Conservation (phyloP, 2,113 vertebrate genomes). For the Phalacrocorax pelagicus region DNA sequence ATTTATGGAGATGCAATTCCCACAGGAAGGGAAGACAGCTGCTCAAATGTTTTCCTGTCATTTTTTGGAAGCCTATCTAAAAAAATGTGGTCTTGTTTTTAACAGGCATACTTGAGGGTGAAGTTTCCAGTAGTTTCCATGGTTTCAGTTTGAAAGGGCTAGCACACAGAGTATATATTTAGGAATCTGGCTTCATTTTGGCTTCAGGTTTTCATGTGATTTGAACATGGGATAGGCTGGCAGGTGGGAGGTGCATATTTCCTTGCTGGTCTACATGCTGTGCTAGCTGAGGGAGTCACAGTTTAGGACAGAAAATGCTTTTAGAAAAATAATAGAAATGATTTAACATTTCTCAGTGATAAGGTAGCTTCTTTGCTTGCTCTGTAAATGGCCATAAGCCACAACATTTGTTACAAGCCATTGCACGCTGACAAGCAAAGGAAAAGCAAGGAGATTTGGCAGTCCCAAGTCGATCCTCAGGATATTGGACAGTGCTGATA, state of each 20-base stretch:
- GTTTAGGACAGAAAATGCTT: neutral
- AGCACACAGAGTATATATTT: neutral
- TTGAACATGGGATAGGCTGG: neutral
- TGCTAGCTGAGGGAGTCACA: neutral
- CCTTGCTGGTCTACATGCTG: neutral
- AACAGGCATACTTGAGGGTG: neutral
- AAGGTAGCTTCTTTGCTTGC: neutral
- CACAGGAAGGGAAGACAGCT: neutral
- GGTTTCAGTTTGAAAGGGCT: neutral
- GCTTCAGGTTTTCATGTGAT: neutral
- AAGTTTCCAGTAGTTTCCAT: constrained; percentile 1
- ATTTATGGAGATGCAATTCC: neutral
- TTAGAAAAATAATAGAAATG: neutral
- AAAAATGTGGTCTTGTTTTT: neutral
- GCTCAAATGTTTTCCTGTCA: neutral
- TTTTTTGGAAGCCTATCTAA: neutral
- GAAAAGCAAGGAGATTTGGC: neutral
- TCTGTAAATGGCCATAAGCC: neutral
- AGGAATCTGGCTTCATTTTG: neutral
- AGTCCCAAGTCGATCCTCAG: neutral
- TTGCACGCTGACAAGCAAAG: neutral
- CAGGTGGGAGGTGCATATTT: neutral
- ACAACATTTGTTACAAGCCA: neutral
- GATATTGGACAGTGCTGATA: neutral
- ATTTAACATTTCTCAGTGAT: neutral